These are phyloP conservation scores for Clarias magur DNA, from an alignment of 2,113 vertebrate genomes.

Conservation along the genomic window DNA sequence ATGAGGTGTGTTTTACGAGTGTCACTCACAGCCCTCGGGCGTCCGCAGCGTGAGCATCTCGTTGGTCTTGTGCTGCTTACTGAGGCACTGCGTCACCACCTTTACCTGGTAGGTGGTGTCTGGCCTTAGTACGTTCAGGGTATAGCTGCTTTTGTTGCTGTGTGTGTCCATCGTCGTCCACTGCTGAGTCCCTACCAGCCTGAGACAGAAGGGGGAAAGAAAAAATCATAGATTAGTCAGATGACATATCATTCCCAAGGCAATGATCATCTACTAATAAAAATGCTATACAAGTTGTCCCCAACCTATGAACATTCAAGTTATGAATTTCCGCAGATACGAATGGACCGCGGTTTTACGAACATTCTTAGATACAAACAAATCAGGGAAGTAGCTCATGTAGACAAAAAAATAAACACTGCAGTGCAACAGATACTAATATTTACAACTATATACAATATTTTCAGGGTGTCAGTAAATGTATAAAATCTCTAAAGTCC, in stretches of 20 bases:
- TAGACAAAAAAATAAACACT: no score
- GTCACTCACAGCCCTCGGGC: constrained; percentile 88
- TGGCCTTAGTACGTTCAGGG: constrained; percentile 84
- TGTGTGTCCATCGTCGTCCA: constrained; percentile 91
- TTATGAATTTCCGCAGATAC: no score
- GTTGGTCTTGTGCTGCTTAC: constrained; percentile 84
- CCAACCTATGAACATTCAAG: no score
- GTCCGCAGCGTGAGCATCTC: constrained; percentile 87
- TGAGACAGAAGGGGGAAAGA: constrained; percentile 53
- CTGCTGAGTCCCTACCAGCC: constrained; percentile 80
- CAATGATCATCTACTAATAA: not conserved
- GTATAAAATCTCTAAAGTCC: no score
- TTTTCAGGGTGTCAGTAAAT: no score
- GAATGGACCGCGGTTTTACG: no score
- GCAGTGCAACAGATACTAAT: no score
- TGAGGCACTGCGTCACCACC: constrained; percentile 92
- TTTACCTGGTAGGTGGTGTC: constrained; percentile 94
- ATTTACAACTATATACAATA: no score
- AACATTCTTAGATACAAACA: no score
- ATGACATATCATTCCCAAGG: not conserved
- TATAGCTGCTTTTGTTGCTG: constrained; percentile 87
- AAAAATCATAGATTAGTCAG: not conserved
- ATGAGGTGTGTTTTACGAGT: not conserved
- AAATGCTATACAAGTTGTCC: not conserved
- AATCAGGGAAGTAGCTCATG: no score